Evolutionary conservation across 1,140 invertebrate genomes (phyloP).

Genomic region (Hermatobates lingyangjiaoensis): DNA sequence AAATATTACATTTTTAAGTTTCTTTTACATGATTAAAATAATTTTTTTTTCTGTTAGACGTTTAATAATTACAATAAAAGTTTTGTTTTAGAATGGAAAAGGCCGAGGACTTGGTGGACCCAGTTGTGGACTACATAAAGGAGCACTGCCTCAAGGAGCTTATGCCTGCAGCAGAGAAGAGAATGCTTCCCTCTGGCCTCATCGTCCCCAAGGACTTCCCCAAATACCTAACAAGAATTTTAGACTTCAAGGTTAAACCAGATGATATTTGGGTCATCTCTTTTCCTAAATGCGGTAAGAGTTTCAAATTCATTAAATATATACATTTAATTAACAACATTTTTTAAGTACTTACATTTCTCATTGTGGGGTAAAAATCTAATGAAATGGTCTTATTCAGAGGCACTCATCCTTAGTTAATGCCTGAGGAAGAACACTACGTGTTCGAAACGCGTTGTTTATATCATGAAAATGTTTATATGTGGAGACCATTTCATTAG

Average conservation of each 20-base stretch:
- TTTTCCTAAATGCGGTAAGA: constrained; percentile 28
- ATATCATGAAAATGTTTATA: no score
- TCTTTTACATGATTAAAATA: no score
- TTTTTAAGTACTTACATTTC: no score
- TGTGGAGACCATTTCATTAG: no score
- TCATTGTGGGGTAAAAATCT: no score
- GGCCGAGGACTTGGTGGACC: constrained; percentile 10
- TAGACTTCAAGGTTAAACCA: constrained; percentile 21
- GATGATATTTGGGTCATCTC: constrained; percentile 29
- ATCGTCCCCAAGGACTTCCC: constrained; percentile 19
- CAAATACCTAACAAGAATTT: constrained; percentile 19
- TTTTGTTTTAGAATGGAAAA: constrained; percentile 6
- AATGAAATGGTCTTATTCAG: no score
- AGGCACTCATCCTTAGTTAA: no score
- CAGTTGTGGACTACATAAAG: constrained; percentile 14
- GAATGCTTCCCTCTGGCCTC: constrained; percentile 13
- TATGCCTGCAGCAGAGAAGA: constrained; percentile 17
- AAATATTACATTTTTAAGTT: no score
- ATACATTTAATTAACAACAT: background rate
- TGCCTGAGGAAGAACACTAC: no score
- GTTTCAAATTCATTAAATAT: background rate
- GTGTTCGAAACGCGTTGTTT: no score
- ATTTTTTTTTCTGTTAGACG: no score
- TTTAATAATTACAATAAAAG: no score
- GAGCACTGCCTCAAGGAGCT: constrained; percentile 14